These are phyloP conservation scores for Apogon talboti DNA, from an alignment of 2,797 vertebrate species.

Conservation along the genomic window DNA sequence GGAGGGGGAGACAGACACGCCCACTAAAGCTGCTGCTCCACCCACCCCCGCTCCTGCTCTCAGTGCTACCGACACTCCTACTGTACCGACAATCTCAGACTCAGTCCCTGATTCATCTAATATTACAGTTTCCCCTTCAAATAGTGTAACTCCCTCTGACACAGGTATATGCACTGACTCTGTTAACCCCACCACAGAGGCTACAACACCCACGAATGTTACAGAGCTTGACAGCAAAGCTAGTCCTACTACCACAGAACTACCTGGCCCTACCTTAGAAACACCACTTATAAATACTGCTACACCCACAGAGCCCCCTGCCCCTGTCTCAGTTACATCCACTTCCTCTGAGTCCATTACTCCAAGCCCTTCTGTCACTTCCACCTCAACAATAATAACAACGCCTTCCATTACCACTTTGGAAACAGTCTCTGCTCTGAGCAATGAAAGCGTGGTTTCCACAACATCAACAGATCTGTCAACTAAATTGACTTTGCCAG, in stretches of 20 bases:
- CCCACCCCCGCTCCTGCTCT: conserved; percentile 19
- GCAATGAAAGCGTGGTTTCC: conserved; percentile 41
- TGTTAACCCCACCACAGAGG: conserved; percentile 41
- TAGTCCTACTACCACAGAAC: conserved; percentile 30
- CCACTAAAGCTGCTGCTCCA: conserved; percentile 42
- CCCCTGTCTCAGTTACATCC: conserved; percentile 35
- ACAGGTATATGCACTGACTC: conserved; percentile 64
- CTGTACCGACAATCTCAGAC: conserved; percentile 61
- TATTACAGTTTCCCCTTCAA: conserved; percentile 41
- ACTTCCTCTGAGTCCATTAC: conserved; percentile 51
- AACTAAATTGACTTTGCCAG: conserved; percentile 27
- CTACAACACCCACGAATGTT: conserved; percentile 35
- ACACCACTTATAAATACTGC: conserved; percentile 27
- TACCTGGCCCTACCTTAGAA: conserved; percentile 14
- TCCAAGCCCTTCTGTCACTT: conserved; percentile 43
- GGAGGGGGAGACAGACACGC: conserved; percentile 63
- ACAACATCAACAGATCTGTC: conserved; percentile 43
- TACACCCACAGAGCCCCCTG: conserved; percentile 43
- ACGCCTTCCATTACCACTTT: conserved; percentile 44
- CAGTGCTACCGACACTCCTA: conserved; percentile 23
- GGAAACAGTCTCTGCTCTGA: conserved; percentile 44
- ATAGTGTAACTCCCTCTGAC: conserved; percentile 57
- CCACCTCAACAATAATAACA: conserved; percentile 40
- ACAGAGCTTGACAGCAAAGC: conserved; percentile 45
- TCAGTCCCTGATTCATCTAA: conserved; percentile 50